Evolutionary conservation across 92 coral and sea anemone species (phyloP).

Genomic region (Parazoanthus atlanticus): DNA sequence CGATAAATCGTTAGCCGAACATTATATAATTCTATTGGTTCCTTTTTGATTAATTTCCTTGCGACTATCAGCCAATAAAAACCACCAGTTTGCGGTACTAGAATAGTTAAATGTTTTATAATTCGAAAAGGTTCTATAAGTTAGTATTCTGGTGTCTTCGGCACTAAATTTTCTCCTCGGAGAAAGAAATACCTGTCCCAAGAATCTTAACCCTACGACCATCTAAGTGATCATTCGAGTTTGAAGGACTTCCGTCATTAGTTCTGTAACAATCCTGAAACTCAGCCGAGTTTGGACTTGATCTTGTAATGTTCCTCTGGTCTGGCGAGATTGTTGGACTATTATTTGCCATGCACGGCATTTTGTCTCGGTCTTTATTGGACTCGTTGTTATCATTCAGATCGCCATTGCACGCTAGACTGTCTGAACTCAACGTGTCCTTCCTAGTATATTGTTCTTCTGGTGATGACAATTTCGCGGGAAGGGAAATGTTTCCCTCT

Average conservation of each 20-base stretch:
- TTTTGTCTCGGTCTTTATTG: background rate
- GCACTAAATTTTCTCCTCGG: slow-evolving; percentile 24
- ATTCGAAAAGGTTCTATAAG: background rate
- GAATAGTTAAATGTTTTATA: background rate
- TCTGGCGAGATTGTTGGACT: background rate
- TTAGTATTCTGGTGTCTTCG: background rate
- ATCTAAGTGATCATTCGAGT: background rate
- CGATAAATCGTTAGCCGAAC: background rate
- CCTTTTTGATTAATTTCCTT: background rate
- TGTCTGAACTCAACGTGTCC: background rate
- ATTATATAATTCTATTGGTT: background rate
- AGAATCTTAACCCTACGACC: slow-evolving; percentile 3
- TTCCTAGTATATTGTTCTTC: background rate
- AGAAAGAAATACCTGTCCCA: slow-evolving; percentile 29
- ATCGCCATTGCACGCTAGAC: slow-evolving; percentile 33
- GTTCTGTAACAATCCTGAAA: background rate
- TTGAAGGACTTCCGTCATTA: background rate
- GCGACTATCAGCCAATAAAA: background rate
- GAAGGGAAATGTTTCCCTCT: slow-evolving; percentile 5
- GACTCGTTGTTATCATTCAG: background rate
- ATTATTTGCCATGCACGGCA: background rate
- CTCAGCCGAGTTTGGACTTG: slow-evolving; percentile 15
- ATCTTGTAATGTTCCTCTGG: background rate
- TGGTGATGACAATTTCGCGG: background rate
- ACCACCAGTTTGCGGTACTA: background rate